A percentile compares a stretch with the other conserved stretches of the same genome.
phyloP scores from a whole-genome alignment of 1,140 invertebrate genomes.

The Muscidifurax raptorellus region DNA sequence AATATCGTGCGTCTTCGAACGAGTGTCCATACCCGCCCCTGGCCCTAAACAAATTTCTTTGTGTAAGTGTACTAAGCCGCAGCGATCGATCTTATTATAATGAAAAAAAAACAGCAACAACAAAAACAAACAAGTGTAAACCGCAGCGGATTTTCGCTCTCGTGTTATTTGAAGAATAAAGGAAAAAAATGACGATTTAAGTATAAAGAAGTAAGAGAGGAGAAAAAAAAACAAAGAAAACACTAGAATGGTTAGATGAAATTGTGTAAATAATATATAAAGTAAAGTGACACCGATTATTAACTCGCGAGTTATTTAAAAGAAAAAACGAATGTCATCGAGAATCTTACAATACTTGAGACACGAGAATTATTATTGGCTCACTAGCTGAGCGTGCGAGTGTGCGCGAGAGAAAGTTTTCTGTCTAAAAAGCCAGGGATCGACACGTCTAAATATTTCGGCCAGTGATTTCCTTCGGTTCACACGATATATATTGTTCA shows the following conservation, averaged over 20 bases:
- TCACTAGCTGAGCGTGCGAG: not conserved
- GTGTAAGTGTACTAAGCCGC: conserved; percentile 13
- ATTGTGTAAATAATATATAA: conserved; percentile 50
- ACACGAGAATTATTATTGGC: conserved; percentile 28
- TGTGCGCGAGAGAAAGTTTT: not conserved
- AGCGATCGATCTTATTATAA: conserved; percentile 15
- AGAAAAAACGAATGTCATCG: conserved; percentile 27
- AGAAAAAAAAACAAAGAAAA: conserved; percentile 12
- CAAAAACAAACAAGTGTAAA: not conserved
- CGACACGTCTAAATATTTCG: conserved; percentile 49
- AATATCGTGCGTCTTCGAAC: conserved; percentile 27
- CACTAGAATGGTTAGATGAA: conserved; percentile 22
- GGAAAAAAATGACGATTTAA: not conserved
- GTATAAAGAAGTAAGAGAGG: not conserved
- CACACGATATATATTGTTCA: conserved; percentile 18
- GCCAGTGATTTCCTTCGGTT: conserved; percentile 13
- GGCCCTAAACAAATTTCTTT: conserved; percentile 13
- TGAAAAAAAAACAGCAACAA: not conserved
- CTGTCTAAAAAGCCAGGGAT: conserved; percentile 20
- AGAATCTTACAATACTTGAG: conserved; percentile 39
- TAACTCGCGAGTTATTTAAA: conserved; percentile 23
- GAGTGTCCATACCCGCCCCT: not conserved
- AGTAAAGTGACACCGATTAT: conserved; percentile 19
- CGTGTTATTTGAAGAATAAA: not conserved
- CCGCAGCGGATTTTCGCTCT: not conserved